These are phyloP conservation scores for Thamnophis elegans DNA, from an alignment of 2,797 vertebrate genomes.

Conservation along the genomic window DNA sequence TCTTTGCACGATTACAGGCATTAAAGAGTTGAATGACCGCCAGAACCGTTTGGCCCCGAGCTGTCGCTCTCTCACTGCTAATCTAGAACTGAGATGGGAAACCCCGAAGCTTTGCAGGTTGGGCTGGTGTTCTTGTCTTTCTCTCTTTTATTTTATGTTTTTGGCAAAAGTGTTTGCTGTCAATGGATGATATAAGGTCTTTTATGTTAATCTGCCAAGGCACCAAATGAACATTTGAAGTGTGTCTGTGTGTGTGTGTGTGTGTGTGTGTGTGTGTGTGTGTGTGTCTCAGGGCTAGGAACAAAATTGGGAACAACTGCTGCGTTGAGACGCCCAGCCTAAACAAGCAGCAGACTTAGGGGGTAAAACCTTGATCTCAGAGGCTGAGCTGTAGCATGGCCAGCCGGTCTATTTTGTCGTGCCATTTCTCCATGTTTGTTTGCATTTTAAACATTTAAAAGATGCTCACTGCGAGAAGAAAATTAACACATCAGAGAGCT, in stretches of 20 bases:
- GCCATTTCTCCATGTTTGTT: neutral
- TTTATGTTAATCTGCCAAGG: neutral
- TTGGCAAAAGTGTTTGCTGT: constrained; percentile 1
- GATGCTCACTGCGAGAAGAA: neutral
- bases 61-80: constrained; percentile 10
- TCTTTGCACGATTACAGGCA: constrained; percentile 28
- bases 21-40: constrained; percentile 13
- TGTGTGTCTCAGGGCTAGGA: no score
- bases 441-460: neutral
- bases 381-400: neutral
- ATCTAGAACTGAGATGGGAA: constrained; percentile 36
- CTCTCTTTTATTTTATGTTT: neutral
- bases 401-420: neutral
- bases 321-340: neutral
- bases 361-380: no score
- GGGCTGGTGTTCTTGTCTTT: neutral
- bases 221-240: neutral
- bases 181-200: constrained; percentile 4
- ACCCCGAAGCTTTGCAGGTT: neutral
- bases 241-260: no score
- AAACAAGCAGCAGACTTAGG: neutral
- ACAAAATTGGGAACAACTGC: neutral
- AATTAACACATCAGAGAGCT: neutral
- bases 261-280: no score
- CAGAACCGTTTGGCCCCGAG: constrained; percentile 19